Percentiles rank a stretch among this genome's conserved stretches.
Evolutionary conservation across 2,113 vertebrate species (phyloP).

Genomic region (Ahaetulla prasina): DNA sequence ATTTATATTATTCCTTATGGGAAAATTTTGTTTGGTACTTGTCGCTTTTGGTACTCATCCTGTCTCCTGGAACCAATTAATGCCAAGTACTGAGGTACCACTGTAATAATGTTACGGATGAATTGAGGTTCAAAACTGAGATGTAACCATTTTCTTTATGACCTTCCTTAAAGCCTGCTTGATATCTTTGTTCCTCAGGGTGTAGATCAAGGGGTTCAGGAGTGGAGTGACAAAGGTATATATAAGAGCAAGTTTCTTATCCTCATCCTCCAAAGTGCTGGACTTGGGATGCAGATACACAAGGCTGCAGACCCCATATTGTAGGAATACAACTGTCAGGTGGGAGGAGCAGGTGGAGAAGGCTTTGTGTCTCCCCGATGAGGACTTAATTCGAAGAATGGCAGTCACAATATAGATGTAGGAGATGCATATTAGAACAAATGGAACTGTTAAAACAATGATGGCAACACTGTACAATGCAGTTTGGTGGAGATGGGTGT

Average conservation of each 20-base stretch:
- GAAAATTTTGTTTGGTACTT: too few relatives aligned
- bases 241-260: slow-evolving; percentile 26
- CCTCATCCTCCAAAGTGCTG: slow-evolving; percentile 18
- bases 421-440: slow-evolving; percentile 35
- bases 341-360: slow-evolving; percentile 48
- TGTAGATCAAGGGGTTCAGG: slow-evolving; percentile 24
- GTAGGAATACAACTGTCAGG: slow-evolving; percentile 33
- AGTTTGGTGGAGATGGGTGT: slow-evolving; percentile 30
- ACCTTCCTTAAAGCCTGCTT: slow-evolving; percentile 21
- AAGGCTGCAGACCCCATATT: slow-evolving; percentile 29
- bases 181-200: slow-evolving; percentile 46
- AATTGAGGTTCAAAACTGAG: not conserved
- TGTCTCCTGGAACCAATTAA: too few relatives aligned
- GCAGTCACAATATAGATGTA: slow-evolving; percentile 9
- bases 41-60: too few relatives aligned
- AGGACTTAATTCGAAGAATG: slow-evolving; percentile 13
- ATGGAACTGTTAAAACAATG: slow-evolving; percentile 34
- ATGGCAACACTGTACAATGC: slow-evolving; percentile 20
- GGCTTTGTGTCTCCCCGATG: not conserved
- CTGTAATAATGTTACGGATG: not conserved
- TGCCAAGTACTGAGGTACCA: too few relatives aligned
- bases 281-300: slow-evolving; percentile 34
- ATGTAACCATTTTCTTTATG: accelerated
- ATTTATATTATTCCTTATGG: too few relatives aligned
- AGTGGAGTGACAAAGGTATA: slow-evolving; percentile 45